These are phyloP conservation scores for Platycheirus albimanus DNA, from an alignment of 2,888 invertebrate genomes.

Conservation along the genomic window DNA sequence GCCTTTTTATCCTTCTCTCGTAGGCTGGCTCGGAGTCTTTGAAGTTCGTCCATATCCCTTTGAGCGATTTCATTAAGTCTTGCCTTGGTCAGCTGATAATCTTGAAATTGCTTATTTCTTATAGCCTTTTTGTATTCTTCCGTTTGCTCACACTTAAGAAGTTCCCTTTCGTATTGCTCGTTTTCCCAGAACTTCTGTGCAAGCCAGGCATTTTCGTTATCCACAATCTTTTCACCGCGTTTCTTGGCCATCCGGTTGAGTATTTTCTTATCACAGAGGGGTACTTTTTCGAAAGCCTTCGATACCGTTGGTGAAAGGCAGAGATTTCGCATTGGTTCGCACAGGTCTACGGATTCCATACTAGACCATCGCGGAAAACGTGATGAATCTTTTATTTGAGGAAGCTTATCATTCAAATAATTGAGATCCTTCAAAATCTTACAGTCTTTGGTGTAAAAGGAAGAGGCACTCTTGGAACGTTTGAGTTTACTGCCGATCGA, in stretches of 20 bases:
- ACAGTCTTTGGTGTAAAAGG: conserved; percentile 78
- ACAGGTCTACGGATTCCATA: conserved; percentile 75
- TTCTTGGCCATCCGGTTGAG: conserved; percentile 82
- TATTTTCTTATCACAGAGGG: conserved; percentile 81
- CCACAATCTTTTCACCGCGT: conserved; percentile 78
- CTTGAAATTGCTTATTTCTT: conserved; percentile 81
- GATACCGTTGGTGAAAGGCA: conserved; percentile 80
- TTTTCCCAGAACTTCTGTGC: conserved; percentile 82
- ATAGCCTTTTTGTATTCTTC: conserved; percentile 80
- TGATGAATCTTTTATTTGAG: conserved; percentile 34
- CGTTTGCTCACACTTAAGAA: conserved; percentile 81
- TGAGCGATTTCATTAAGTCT: conserved; percentile 80
- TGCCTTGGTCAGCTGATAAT: conserved; percentile 80
- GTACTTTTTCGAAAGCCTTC: conserved; percentile 79
- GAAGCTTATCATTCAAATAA: conserved; percentile 39
- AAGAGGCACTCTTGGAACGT: conserved; percentile 79
- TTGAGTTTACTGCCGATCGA: conserved; percentile 57
- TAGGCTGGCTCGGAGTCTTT: conserved; percentile 78
- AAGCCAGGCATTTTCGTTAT: conserved; percentile 81
- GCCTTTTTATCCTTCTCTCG: conserved; percentile 79
- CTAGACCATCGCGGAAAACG: conserved; percentile 58
- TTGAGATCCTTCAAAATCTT: conserved; percentile 78
- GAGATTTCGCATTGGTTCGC: conserved; percentile 81
- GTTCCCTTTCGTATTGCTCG: conserved; percentile 81
- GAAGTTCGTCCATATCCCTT: conserved; percentile 79